These are phyloP conservation scores for Ivindomyrus marchei DNA, from an alignment of 2,113 vertebrate species.

Conservation along the genomic window DNA sequence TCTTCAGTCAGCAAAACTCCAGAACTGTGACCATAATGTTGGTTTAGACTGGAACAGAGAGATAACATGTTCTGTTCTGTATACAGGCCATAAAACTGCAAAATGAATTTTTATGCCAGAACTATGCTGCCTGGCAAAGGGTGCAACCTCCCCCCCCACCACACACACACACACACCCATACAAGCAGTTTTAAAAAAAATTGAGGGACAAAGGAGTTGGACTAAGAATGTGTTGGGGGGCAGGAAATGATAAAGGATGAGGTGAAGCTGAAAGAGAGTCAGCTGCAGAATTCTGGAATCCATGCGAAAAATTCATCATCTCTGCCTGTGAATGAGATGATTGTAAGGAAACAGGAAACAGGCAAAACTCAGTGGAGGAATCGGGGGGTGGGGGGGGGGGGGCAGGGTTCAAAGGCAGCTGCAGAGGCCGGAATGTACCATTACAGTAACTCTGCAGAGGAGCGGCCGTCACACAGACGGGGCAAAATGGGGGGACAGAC, in stretches of 20 bases:
- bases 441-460: neutral
- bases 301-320: neutral
- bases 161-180: neutral
- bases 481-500: neutral
- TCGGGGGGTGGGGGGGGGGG: neutral
- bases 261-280: neutral
- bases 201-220: neutral
- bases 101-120: neutral
- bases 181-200: neutral
- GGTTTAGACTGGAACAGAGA: neutral
- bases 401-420: neutral
- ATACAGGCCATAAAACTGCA: neutral
- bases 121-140: neutral
- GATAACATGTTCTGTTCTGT: neutral
- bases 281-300: neutral
- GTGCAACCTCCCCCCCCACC: neutral
- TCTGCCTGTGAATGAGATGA: slow-evolving; percentile 15
- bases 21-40: neutral
- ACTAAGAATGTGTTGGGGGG: neutral
- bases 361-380: neutral
- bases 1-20: neutral
- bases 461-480: neutral
- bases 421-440: neutral
- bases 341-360: slow-evolving; percentile 10
- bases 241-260: neutral